Base-by-base conservation (phyloP, 2,113 vertebrate genomes). In the Festucalex cinctus region DNA sequence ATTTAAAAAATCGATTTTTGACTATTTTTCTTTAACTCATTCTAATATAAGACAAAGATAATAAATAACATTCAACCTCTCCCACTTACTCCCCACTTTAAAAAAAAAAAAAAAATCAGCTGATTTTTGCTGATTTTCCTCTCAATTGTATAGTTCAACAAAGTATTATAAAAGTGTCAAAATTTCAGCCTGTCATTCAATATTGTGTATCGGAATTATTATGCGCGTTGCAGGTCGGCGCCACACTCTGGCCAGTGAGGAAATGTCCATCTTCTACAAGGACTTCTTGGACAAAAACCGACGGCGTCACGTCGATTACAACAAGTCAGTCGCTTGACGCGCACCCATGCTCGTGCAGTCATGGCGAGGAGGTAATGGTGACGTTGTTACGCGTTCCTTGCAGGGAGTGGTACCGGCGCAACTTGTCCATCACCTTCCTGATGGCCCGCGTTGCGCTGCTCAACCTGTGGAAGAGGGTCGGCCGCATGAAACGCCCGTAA, bases 211-310 rank as follows among this genome's bases (percentile, higher is more conserved):
- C 10, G 10, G 37, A 39, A 39, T 39, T 39, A 39, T 6, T 39
- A 19, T 60, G 32, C 19, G 20, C 19, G 9, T 10, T 19, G 16
- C 86, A 98, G 97, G 96, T 75, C 90, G 89, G 1, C 95, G 92
- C 77, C 86, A 81, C 49, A 75, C 85, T 9, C 64, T 98, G 76
- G 88, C 64, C 79, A 94, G 90, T 64, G 95, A 98, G 75, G 95
- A 97, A 81, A 98, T 98, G 95, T 94, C 95, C 24, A 89, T 92
- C 35, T 99, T 98, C 77, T 98, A 98, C 87, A 96, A 95, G 91
- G 87, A 86, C 58, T 98, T 99, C 82, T 88, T 98, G 68, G 94
- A 92, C 73, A 92, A 84, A 86, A 98, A 98, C 88, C 91, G 90
- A 56, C 84, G 64, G 71, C 95, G 94, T 81, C 95, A 98, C 59